Evolutionary conservation across 2,888 invertebrate species (phyloP).

Genomic region (Notodromas monacha): DNA sequence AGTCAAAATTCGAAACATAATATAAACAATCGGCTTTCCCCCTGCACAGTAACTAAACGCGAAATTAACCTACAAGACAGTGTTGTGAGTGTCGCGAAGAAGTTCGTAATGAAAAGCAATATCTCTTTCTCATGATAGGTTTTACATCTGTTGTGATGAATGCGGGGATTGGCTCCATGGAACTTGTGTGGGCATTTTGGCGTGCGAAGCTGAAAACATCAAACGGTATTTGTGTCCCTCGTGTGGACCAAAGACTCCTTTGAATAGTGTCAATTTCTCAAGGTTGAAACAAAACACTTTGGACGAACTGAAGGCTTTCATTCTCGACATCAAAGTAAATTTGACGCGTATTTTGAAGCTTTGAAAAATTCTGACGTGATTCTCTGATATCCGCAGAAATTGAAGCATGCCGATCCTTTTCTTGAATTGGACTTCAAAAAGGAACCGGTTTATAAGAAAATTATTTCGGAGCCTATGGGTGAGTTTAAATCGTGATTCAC

Average conservation of each 20-base stretch:
- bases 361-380: not conserved
- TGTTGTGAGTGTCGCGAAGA: no score
- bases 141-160: constrained; percentile 93
- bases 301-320: constrained; percentile 30
- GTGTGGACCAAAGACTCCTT: constrained; percentile 59
- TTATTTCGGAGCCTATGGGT: constrained; percentile 88
- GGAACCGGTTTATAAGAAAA: constrained; percentile 84
- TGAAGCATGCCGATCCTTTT: constrained; percentile 52
- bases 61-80: no score
- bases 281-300: constrained; percentile 42
- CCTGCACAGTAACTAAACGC: no score
- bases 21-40: no score
- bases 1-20: no score
- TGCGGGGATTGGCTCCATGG: constrained; percentile 99
- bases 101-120: no score
- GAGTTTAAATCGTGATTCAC: no score
- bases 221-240: constrained; percentile 88
- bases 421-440: constrained; percentile 81
- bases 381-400: not conserved
- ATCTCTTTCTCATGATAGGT: no score
- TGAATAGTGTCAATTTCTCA: constrained; percentile 66
- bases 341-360: not conserved
- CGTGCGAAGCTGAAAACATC: constrained; percentile 70
- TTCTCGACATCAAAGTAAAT: not conserved
- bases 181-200: constrained; percentile 71